Conservation (phyloP, 2,888 invertebrate genomes). For the Cloeon dipterum region DNA sequence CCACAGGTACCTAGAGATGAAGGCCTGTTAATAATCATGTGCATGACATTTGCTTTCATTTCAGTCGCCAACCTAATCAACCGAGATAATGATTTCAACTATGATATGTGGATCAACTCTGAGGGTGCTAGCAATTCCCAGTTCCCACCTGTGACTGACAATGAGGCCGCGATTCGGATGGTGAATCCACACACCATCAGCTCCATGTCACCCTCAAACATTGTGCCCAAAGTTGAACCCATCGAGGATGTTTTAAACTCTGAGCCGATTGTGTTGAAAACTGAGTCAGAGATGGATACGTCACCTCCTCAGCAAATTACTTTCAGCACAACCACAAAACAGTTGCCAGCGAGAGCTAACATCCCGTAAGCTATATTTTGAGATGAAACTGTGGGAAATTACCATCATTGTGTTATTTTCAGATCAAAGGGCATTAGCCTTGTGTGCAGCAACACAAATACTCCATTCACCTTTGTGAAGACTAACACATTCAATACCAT, state of each 20-base stretch:
- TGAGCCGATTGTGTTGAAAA: not conserved
- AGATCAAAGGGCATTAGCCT: too few species aligned
- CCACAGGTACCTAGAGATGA: not conserved
- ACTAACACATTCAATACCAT: too few species aligned
- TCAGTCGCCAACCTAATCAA: not conserved
- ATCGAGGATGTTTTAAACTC: not conserved
- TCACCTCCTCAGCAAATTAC: constrained; percentile 11
- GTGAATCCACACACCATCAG: constrained; percentile 74
- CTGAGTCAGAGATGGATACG: not conserved
- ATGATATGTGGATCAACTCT: constrained; percentile 8
- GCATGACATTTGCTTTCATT: too few species aligned
- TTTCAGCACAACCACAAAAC: constrained; percentile 26
- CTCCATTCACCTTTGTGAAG: too few species aligned
- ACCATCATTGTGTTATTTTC: too few species aligned
- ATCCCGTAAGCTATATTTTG: not conserved
- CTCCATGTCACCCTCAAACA: constrained; percentile 7
- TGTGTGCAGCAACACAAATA: too few species aligned
- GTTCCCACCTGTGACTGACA: too few species aligned
- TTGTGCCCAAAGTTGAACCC: too few species aligned
- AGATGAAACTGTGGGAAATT: too few species aligned
- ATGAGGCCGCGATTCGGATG: constrained; percentile 51
- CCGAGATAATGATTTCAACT: constrained; percentile 6
- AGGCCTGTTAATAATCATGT: too few species aligned
- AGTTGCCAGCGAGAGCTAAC: not conserved
- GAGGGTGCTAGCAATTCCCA: constrained; percentile 1